These are phyloP conservation scores for Blastomussa wellsi DNA, from an alignment of 92 coral and sea anemone genomes.

Conservation along the genomic window DNA sequence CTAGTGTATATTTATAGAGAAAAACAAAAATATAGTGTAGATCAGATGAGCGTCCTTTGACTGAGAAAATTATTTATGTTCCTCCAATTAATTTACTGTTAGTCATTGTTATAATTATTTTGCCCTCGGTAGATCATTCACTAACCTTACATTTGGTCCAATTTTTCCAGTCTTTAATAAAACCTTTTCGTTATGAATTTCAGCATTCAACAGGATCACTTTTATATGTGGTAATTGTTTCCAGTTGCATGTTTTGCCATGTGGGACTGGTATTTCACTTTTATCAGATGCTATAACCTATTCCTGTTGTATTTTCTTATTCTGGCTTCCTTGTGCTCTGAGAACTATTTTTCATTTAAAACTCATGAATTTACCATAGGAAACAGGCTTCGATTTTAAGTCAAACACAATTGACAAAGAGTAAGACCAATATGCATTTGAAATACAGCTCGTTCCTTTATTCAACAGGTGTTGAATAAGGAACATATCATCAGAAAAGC, in stretches of 20 bases:
- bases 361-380: background rate
- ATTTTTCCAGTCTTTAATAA: background rate
- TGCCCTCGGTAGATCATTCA: background rate
- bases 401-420: background rate
- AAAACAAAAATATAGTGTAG: background rate
- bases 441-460: background rate
- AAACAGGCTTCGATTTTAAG: background rate
- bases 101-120: background rate
- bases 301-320: background rate
- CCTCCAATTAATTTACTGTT: background rate
- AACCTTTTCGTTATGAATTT: background rate
- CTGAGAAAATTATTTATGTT: background rate
- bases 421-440: background rate
- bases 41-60: background rate
- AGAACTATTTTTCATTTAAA: slow-evolving; percentile 1
- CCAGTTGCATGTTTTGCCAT: background rate
- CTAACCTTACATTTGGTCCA: background rate
- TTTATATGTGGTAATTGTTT: background rate
- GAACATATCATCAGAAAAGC: background rate
- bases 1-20: background rate
- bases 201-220: background rate
- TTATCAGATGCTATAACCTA: background rate
- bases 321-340: background rate
- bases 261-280: background rate
- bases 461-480: slow-evolving; percentile 46